Conservation (phyloP, 1,140 invertebrate species). For the Dreissena polymorpha region DNA sequence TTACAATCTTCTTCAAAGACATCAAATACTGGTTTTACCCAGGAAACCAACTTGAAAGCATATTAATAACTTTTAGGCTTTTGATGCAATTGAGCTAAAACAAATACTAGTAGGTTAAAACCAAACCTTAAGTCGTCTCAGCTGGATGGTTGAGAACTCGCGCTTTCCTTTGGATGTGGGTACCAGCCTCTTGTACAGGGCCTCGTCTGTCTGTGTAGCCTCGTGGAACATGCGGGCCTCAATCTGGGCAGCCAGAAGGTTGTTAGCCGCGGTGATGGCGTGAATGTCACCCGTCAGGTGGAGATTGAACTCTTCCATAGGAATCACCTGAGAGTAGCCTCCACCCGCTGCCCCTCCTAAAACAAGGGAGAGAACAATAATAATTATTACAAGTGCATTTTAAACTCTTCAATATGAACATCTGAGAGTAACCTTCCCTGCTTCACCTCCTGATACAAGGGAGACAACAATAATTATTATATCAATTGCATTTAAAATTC, state of each 20-base stretch:
- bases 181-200: constrained; percentile 92
- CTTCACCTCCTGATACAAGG: not conserved
- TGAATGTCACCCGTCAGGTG: constrained; percentile 99
- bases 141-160: constrained; percentile 90
- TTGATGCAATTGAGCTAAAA: no score
- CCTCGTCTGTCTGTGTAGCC: constrained; percentile 91
- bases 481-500: no score
- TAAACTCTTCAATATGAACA: not conserved
- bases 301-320: constrained; percentile 99
- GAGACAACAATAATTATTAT: no score
- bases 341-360: constrained; percentile 95
- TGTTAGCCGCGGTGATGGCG: constrained; percentile 98
- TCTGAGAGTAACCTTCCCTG: not conserved
- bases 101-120: no score
- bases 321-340: constrained; percentile 97
- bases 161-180: constrained; percentile 88
- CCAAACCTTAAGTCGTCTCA: constrained; percentile 86
- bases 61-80: no score
- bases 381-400: not conserved
- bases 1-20: no score
- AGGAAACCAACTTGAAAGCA: no score
- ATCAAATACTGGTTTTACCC: no score
- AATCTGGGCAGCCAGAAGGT: constrained; percentile 92
- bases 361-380: constrained; percentile 23
- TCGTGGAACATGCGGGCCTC: constrained; percentile 99